Evolutionary conservation across 2,113 vertebrate species (phyloP), one percentile per base, ranked within the genome.

Genomic region (Melanocharis versteri): DNA sequence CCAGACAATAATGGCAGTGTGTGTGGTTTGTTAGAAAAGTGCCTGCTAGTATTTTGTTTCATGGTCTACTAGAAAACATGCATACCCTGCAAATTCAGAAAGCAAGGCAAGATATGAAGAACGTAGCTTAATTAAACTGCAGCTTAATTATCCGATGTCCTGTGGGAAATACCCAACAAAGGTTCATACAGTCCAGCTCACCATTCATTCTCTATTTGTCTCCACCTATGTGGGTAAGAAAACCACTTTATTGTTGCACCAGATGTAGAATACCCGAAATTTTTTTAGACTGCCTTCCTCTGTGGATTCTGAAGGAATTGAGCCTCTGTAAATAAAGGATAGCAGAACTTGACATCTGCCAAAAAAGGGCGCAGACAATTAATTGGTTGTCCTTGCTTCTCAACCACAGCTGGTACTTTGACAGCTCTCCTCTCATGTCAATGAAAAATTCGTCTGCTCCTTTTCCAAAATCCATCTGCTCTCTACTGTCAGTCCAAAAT

Each of bases 381-480:
- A 94, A 86, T 92, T 94, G 79, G 78, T 92, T 96, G 83, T 64
- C 62, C 66, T 85, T 91, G 71, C 58, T 77, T 85, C 79, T 88
- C 54, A 83, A 22, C 53, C 54, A 45, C 96, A 96, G 79, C 94
- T 95, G 92, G 83, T 95, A 92, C 75, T 93, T 94, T 94, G 92
- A 92, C 86, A 88, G 68, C 21, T 90, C 35, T 80, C 18, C 18
- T 88, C 79, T 96, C 88, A 54, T 58, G 73, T 86, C 83, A 94
- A 83, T 82, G 39, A 86, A 95, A 95, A 92, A 86, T 88, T 83
- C 1, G 3, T 90, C 94, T 94, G 39, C 35, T 90, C 21, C 64
- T 81, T 92, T 93, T 90, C 86, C 71, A 77, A 94, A 90, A 77
- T 90, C 88, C 79, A 90, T 88, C 95, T 96, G 95, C 68, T 96